Conservation (phyloP, 2,888 invertebrate genomes). For the Protophormia terraenovae region DNA sequence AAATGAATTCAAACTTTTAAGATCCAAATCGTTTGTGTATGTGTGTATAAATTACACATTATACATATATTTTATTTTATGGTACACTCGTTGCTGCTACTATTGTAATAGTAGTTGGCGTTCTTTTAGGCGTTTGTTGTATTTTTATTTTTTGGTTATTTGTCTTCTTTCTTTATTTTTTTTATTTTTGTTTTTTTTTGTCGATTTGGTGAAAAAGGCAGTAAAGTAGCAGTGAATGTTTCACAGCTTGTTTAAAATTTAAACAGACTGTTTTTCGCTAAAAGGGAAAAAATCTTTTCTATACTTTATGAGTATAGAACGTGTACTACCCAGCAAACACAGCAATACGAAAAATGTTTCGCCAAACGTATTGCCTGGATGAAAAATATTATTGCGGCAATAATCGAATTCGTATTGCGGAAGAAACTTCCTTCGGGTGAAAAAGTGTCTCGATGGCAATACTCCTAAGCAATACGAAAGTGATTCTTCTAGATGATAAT, state of each 20-base stretch:
- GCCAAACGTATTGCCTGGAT: too few species aligned
- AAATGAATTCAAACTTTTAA: conserved; percentile 11
- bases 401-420: too few species aligned
- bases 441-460: too few species aligned
- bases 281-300: conserved; percentile 14
- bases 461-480: too few species aligned
- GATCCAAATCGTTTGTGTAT: neutral
- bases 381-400: too few species aligned
- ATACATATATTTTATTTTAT: conserved; percentile 11
- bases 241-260: conserved; percentile 57
- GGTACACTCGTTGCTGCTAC: conserved; percentile 6
- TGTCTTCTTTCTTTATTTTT: conserved; percentile 15
- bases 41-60: neutral
- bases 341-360: too few species aligned
- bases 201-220: conserved; percentile 37
- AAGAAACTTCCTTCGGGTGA: too few species aligned
- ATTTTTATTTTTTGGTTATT: conserved; percentile 13
- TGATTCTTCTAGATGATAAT: too few species aligned
- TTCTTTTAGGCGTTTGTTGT: conserved; percentile 19
- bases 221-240: conserved; percentile 50
- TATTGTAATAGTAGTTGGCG: neutral
- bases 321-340: neutral
- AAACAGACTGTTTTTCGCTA: conserved; percentile 39
- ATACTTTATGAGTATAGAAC: neutral
- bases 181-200: too few species aligned